Percentiles rank a stretch among this genome's conserved stretches.
Evolutionary conservation across 2,888 invertebrate genomes (phyloP).

Genomic region (Phortica okadai): DNA sequence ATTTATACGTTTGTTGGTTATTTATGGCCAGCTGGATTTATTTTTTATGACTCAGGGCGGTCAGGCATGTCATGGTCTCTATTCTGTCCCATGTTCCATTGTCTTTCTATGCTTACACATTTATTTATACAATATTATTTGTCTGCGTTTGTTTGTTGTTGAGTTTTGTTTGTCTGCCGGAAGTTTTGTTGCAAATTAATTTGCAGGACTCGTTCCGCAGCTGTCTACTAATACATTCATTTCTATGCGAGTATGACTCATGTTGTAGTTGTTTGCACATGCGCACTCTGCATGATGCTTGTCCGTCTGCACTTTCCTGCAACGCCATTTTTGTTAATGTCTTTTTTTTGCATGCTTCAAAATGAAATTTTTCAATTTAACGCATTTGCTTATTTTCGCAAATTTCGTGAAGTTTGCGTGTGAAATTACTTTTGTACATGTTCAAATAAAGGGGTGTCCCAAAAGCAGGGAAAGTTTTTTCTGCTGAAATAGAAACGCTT

Average conservation of each 20-base stretch:
- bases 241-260: neutral
- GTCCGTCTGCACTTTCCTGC: too few relatives aligned
- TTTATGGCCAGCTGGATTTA: constrained; percentile 17
- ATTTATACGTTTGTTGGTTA: constrained; percentile 21
- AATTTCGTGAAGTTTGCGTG: too few relatives aligned
- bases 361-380: neutral
- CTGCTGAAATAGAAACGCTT: too few relatives aligned
- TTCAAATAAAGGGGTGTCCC: too few relatives aligned
- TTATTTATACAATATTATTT: neutral
- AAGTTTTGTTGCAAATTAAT: neutral
- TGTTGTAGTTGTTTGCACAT: neutral
- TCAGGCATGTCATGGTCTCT: neutral
- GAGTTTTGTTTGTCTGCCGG: neutral
- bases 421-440: too few relatives aligned
- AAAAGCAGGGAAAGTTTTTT: too few relatives aligned
- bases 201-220: neutral
- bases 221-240: neutral
- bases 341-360: too few relatives aligned
- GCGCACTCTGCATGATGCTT: neutral
- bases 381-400: neutral
- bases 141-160: neutral
- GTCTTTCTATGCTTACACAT: neutral
- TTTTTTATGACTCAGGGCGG: constrained; percentile 9
- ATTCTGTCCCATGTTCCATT: neutral
- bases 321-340: too few relatives aligned